Percentiles rank a stretch among this genome's conserved stretches.
Evolutionary conservation across 2,113 vertebrate genomes (phyloP).

Genomic region (Misgurnus anguillicaudatus): DNA sequence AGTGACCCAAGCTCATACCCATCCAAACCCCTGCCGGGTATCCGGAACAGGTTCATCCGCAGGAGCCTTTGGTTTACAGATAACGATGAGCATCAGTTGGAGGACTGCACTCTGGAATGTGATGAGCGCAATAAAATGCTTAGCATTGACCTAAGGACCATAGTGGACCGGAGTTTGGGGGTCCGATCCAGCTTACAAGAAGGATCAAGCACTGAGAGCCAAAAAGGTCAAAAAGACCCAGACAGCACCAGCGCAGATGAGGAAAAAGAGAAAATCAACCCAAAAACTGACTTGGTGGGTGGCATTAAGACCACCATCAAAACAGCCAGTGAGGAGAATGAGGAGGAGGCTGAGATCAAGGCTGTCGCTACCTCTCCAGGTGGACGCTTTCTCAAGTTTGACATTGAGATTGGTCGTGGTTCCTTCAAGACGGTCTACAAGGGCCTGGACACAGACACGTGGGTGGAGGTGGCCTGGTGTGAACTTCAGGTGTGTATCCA

Average conservation of each 20-base stretch:
- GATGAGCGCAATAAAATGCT: conserved; percentile 59
- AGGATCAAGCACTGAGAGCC: conserved; percentile 62
- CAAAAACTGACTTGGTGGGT: conserved; percentile 53
- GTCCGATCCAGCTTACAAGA: conserved; percentile 63
- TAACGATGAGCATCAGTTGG: conserved; percentile 81
- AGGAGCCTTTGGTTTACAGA: conserved; percentile 89
- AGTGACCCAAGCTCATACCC: conserved; percentile 75
- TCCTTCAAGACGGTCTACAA: conserved; percentile 99
- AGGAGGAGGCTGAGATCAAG: conserved; percentile 94
- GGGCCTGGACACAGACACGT: conserved; percentile 95
- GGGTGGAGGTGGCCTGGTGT: conserved; percentile 98
- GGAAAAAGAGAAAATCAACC: conserved; percentile 60
- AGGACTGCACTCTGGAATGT: conserved; percentile 67
- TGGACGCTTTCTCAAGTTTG: conserved; percentile 96
- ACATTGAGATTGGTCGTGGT: conserved; percentile 94
- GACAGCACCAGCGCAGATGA: conserved; percentile 62
- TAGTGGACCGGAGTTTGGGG: conserved; percentile 69
- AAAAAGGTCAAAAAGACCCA: conserved; percentile 59
- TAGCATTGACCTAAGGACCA: conserved; percentile 66
- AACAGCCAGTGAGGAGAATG: conserved; percentile 82
- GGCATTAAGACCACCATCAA: conserved; percentile 70
- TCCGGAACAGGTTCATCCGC: conserved; percentile 87
- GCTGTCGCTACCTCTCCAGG: conserved; percentile 93
- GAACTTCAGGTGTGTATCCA: conserved; percentile 90
- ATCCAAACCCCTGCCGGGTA: conserved; percentile 68